phyloP scores from a whole-genome alignment of 1,140 invertebrate genomes.

The Limonius californicus region DNA sequence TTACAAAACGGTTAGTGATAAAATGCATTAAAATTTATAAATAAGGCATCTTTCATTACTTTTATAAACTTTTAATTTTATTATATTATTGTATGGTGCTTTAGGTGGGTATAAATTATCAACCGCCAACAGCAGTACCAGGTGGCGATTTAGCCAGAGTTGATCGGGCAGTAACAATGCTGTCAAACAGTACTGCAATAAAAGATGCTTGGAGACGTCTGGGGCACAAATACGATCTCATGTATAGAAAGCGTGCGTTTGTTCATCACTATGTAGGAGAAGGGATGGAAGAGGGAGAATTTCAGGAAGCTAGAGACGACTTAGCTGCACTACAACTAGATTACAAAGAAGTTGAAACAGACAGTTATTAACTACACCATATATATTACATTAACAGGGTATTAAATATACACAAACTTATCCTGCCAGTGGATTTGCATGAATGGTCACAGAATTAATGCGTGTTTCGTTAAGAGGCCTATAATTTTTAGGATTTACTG shows the following conservation, averaged over 20 bases:
- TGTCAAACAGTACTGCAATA: conserved; percentile 74
- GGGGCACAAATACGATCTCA: conserved; percentile 66
- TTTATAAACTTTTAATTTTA: too few species aligned
- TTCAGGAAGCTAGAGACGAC: conserved; percentile 67
- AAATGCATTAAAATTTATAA: too few species aligned
- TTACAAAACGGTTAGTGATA: too few species aligned
- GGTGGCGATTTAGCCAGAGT: conserved; percentile 65
- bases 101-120: conserved; percentile 59
- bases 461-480: conserved; percentile 78
- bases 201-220: conserved; percentile 67
- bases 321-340: conserved; percentile 66
- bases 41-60: too few species aligned
- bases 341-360: conserved; percentile 54
- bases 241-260: conserved; percentile 71
- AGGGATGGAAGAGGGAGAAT: conserved; percentile 75
- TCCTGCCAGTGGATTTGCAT: conserved; percentile 91
- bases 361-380: conserved; percentile 19
- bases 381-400: too few species aligned
- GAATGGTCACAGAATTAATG: conserved; percentile 88
- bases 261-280: conserved; percentile 76
- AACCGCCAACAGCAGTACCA: conserved; percentile 66
- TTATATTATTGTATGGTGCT: too few species aligned
- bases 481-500: conserved; percentile 91
- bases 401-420: conserved; percentile 43
- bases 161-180: conserved; percentile 67